phyloP scores from a whole-genome alignment of 2,797 vertebrate species.

The Acipenser oxyrinchus region DNA sequence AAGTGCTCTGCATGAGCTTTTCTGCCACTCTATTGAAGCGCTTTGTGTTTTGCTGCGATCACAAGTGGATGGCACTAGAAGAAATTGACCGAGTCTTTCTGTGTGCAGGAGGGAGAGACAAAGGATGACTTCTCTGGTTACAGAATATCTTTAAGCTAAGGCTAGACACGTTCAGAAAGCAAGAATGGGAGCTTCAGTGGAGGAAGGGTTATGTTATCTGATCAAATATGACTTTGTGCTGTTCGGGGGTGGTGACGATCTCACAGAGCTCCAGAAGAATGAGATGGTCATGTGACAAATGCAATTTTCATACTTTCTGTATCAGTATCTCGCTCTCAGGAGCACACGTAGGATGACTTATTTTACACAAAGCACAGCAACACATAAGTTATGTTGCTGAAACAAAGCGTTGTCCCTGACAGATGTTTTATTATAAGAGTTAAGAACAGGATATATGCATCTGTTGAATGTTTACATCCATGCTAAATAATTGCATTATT shows the following conservation, averaged over 20 bases:
- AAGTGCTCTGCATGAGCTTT: not conserved
- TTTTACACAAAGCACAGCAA: not conserved
- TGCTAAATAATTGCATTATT: no score
- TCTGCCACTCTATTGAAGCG: constrained; percentile 10
- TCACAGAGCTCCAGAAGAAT: constrained; percentile 16
- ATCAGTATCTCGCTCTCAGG: constrained; percentile 39
- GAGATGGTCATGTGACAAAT: constrained; percentile 18
- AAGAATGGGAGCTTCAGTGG: not conserved
- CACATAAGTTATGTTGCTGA: no score
- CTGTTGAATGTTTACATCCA: no score
- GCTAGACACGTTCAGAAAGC: not conserved
- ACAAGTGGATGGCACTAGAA: constrained; percentile 22
- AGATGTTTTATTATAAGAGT: no score
- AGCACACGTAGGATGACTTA: not conserved
- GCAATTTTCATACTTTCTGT: constrained; percentile 57
- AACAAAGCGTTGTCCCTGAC: no score
- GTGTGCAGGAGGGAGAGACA: not conserved
- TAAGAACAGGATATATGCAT: no score
- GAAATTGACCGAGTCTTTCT: constrained; percentile 17
- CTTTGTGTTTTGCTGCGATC: constrained; percentile 29
- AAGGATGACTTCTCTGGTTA: constrained; percentile 9
- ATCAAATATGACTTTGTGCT: not conserved
- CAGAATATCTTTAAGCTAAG: constrained; percentile 4
- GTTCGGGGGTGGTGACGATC: constrained; percentile 20
- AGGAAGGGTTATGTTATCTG: constrained; percentile 3